Evolutionary conservation across 53 echinoderm and acorn worm species (phyloP), one percentile per base, ranked within the genome.

Genomic region (Stichopus horrens): DNA sequence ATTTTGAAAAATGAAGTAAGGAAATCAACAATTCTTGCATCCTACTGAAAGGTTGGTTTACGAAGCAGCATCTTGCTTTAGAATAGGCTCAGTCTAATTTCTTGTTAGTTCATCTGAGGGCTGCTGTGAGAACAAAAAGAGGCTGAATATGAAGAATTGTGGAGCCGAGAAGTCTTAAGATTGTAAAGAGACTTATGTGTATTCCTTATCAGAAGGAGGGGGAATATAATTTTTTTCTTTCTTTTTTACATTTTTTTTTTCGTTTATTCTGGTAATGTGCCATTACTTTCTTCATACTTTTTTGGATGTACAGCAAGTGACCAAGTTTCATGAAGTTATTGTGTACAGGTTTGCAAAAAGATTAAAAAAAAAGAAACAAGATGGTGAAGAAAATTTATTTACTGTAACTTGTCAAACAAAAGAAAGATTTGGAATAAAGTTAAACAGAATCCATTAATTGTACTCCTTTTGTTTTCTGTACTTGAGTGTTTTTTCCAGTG

Each of bases 271-370:
- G 63, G 63, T 63, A 63, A 63, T 63, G 63, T 63, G 63, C 63
- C 63, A 63, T 63, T 63, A 63, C 16, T 63, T 63, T 63, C 63
- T 63, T 63, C 63, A 63, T 63, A 63, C 63, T 55, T 79, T 75
- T 79, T 79, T 79, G 53, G 79, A 79, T 55, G 79, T 79, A 79
- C 79, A 79, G 79, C 55, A 79, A 18, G 14, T 54, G 54, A 79
- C 55, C 55, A 55, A 79, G 79, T 79, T 79, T 54, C 79, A 79
- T 54, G 79, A 79, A 54, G 54, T 51, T 55, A 79, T 79, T 79
- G 79, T 79, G 79, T 79, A 79, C 79, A 79, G 79, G 79, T 79
- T 79, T 79, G 53, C 54, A 55, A 79, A 79, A 63, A 63, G 63
- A 63, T 10, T 13, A 16, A 13, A 16, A 16, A 16, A 5, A 13